Evolutionary conservation across 2,888 invertebrate species (phyloP), one percentile per base, ranked within the genome.

Genomic region (Agrochola lota): DNA sequence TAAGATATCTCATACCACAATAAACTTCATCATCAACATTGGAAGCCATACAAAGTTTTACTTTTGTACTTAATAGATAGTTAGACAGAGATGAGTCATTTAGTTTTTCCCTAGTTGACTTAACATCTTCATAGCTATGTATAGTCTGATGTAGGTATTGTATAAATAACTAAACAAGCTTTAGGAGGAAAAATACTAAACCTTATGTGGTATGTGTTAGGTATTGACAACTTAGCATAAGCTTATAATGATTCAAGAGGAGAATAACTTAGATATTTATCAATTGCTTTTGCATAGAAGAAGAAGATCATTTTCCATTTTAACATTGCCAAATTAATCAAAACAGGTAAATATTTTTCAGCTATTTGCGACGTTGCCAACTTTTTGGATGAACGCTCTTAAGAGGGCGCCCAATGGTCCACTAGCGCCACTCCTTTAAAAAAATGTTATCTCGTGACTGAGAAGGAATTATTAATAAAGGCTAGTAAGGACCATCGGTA

Each of bases 141-240:
- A 23, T n/a, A 70, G 20, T 30, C 26, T 15, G 9, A 35, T 62
- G 43, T 66, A 26, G 43, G 12, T 55, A 20, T 63, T 76, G 43
- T 62, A 9, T 60, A 60, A 35, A 75, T 26, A 77, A 46, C 17
- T 26, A n/a, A n/a, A 52, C 35, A 55, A 26, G 59, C 1, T 57
- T 30, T 17, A 74, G 8, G 59, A 60, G 57, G 76, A 77, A 55
- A 52, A 76, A 55, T 35, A 7, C 7, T 26, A 12, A 26, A 26
- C 59, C 23, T 26, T 43, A 43, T 52, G 40, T 75, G 8, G 20
- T 23, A 23, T 57, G 40, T 30, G 60, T 43, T 75, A 46, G 23
- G 74, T 43, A 62, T 7, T 55, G 40, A 74, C 15, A 11, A 70
- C 46, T 73, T 60, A 74, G 15, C 11, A 26, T 49, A 43, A 30